Percentiles rank a stretch among this genome's conserved stretches.
Conservation (phyloP, 2,113 vertebrate species). For the Myrmecobius fasciatus region DNA sequence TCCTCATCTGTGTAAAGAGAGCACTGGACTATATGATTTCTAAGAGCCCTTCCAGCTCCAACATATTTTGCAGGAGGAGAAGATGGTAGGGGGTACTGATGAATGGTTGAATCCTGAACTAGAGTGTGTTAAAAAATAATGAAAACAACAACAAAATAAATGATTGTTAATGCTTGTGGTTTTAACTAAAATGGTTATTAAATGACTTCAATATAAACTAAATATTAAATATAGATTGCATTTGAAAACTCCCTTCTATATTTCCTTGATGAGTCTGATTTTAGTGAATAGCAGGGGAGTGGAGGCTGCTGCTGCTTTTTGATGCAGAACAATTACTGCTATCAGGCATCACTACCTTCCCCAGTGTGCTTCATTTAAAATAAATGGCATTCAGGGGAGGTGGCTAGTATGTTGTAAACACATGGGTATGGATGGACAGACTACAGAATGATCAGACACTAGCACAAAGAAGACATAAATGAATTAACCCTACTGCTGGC, state of each 20-base stretch:
- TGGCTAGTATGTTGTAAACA: conserved; percentile 24
- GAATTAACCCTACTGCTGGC: conserved; percentile 53
- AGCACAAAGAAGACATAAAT: conserved; percentile 43
- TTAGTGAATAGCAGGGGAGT: not conserved
- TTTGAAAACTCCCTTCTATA: not conserved
- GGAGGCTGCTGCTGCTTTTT: not conserved
- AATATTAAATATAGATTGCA: not conserved
- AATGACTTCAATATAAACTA: not conserved
- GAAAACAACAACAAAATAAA: not conserved
- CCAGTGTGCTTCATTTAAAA: conserved; percentile 37
- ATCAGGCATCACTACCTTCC: conserved; percentile 3
- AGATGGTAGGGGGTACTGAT: not conserved
- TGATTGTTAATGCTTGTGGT: not conserved
- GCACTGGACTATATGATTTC: not conserved
- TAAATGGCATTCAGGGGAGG: conserved; percentile 24
- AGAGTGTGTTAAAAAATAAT: not conserved
- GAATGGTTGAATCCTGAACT: not conserved
- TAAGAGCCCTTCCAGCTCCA: not conserved
- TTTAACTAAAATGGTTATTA: not conserved
- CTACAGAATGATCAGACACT: not conserved
- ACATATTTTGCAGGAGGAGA: not conserved
- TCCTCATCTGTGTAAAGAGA: not conserved
- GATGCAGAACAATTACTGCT: not conserved
- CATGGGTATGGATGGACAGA: conserved; percentile 4
- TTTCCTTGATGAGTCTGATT: not conserved